These are phyloP conservation scores for Gadus chalcogrammus DNA, from an alignment of 2,113 vertebrate genomes.

Conservation along the genomic window DNA sequence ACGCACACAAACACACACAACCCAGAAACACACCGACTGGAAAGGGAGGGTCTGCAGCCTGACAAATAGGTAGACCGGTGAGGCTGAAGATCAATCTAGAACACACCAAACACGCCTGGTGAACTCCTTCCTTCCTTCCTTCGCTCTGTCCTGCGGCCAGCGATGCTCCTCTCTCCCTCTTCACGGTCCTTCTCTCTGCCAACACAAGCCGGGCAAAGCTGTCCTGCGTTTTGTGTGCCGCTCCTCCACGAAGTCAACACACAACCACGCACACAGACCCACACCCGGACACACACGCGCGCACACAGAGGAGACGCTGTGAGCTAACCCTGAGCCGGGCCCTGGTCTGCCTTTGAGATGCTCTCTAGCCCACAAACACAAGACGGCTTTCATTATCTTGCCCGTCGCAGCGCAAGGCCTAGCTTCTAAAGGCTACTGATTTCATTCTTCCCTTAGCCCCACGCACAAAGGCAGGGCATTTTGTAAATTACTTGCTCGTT, in stretches of 20 bases:
- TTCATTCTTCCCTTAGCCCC: conserved; percentile 98
- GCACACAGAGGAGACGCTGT: conserved; percentile 62
- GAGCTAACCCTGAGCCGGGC: conserved; percentile 90
- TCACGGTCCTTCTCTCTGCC: conserved; percentile 27
- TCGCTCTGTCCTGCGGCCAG: conserved; percentile 35
- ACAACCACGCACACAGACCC: conserved; percentile 72
- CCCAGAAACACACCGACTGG: too few relatives aligned
- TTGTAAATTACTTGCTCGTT: conserved; percentile 99
- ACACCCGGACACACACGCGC: conserved; percentile 59
- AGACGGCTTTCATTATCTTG: conserved; percentile 99
- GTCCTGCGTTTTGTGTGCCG: conserved; percentile 57
- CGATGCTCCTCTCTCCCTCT: conserved; percentile 50
- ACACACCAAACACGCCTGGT: neutral
- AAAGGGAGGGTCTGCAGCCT: too few relatives aligned
- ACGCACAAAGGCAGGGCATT: conserved; percentile 99
- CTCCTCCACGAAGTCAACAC: conserved; percentile 7
- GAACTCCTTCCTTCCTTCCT: conserved; percentile 4
- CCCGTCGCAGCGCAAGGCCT: conserved; percentile 97
- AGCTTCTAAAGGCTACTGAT: conserved; percentile 99
- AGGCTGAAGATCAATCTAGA: too few relatives aligned
- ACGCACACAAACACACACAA: too few relatives aligned
- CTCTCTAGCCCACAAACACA: conserved; percentile 98
- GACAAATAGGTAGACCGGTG: too few relatives aligned
- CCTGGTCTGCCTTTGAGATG: conserved; percentile 96
- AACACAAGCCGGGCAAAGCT: conserved; percentile 58